Evolutionary conservation across 2,888 invertebrate genomes (phyloP), one percentile per base, ranked within the genome.

Genomic region (Pachycephus smyrnensis): DNA sequence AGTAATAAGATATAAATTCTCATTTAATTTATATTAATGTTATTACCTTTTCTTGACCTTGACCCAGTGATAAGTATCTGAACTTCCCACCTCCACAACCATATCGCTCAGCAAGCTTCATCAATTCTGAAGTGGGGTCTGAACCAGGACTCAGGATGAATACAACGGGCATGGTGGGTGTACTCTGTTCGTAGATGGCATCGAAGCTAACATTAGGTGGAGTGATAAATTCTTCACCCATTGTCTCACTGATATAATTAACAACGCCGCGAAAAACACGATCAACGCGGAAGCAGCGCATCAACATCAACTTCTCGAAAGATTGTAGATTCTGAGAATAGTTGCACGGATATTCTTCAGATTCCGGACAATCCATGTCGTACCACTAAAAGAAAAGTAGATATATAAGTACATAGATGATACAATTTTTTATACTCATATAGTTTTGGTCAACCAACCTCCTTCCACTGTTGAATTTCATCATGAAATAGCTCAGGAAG

Each of bases 61-160:
- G 98, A 2, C 98, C 98, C 3, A 98, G 93, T 0, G 98, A 98
- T 32, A 98, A 94, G 89, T 97, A 96, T 87, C 96, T 95, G 90
- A 98, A 97, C 90, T 96, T 97, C 73, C 95, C 95, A 73, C 92
- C 92, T 30, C 93, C 93, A 81, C 94, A 94, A 73, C 95, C 95
- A 82, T 94, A 93, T 84, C 95, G 92, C 82, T 96, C 94, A 11
- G 96, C 96, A 30, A 97, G 90, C 91, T 96, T 96, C 94, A 96
- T 95, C 76, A 97, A 92, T 87, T 97, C 97, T 79, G 95, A 95
- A 0, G 98, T 96, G 0, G 98, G 98, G 92, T 99, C 98, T 0
- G 98, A 98, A 0, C 98, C 98, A 15, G 98, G 97, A 83, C 98
- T 98, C 74, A 98, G 93, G 82, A 98, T 96, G 89, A 99, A 98